Evolutionary conservation across 2,888 invertebrate species (phyloP), one percentile per base, ranked within the genome.

Genomic region (Ypsolopha sequella): DNA sequence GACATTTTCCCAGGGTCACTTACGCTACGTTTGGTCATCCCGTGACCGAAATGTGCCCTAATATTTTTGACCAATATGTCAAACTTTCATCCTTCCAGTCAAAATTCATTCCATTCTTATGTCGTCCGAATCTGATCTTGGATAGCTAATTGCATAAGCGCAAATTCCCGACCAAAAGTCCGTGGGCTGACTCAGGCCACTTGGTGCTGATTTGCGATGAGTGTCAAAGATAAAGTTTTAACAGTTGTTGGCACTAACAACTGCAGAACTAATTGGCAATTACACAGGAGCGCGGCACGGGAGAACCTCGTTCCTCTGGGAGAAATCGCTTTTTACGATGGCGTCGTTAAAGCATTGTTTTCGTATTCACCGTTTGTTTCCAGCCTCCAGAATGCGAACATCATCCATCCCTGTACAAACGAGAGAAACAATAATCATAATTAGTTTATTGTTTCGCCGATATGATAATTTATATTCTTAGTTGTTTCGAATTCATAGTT

Each of bases 81-180:
- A 41, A 33, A 14, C 48, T 11, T 39, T 10, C 7, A 49, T 38
- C 13, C 33, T 36, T 13, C 9, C 36, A 41, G 43, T 43, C 2
- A 14, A 49, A 49, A 49, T n/a, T n/a, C 14, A 14, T 14, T 10
- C 35, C 24, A 36, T 39, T 39, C 24, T 24, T 10, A 36, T 7
- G 13, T 9, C 11, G 45, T 4, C 44, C 47, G 33, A 50, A 24
- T 39, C 24, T 13, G 45, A 44, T 49, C 55, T 70, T 68, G 68
- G 70, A 67, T 63, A 66, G 70, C 70, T 67, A 72, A 70, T 80
- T 80, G 78, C 76, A 77, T 77, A 78, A 78, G 74, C 67, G 68
- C 66, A 71, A 73, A 75, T 65, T 68, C 67, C 65, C 60, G 61
- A 62, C 66, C 58, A 60, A 62, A 59, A 60, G 64, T 63, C 24